Percentiles rank a stretch among this genome's conserved stretches.
These are phyloP conservation scores for Phyllotreta striolata DNA, from an alignment of 2,888 invertebrate species.

Conservation along the genomic window DNA sequence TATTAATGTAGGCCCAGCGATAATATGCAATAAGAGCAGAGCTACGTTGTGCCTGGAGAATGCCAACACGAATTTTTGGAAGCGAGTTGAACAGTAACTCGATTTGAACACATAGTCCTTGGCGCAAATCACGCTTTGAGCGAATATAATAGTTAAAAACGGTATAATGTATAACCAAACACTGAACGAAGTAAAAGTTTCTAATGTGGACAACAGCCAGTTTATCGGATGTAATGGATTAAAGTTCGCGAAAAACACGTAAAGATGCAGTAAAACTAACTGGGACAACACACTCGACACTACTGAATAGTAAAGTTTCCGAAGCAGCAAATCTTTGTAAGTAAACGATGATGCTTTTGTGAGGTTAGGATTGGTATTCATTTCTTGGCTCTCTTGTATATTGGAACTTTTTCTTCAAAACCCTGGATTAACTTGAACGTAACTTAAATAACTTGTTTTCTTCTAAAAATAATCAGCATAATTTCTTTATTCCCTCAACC, in stretches of 20 bases:
- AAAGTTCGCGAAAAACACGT: conserved; percentile 66
- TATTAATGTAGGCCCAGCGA: conserved; percentile 72
- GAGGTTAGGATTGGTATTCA: conserved; percentile 48
- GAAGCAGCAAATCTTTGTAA: conserved; percentile 66
- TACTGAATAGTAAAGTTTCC: conserved; percentile 65
- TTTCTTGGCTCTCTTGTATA: conserved; percentile 25
- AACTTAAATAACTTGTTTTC: too few species aligned
- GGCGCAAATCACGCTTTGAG: conserved; percentile 76
- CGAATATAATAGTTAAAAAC: conserved; percentile 69
- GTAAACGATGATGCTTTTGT: conserved; percentile 56
- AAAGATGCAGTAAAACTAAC: conserved; percentile 53
- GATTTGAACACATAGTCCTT: conserved; percentile 72
- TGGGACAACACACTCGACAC: conserved; percentile 57
- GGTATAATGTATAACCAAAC: conserved; percentile 74
- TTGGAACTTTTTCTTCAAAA: too few species aligned
- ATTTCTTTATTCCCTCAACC: too few species aligned
- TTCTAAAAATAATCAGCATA: too few species aligned
- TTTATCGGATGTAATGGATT: conserved; percentile 69
- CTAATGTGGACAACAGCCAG: conserved; percentile 71
- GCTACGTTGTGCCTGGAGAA: conserved; percentile 69
- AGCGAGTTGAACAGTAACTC: conserved; percentile 71
- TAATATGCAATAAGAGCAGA: conserved; percentile 66
- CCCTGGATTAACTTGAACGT: too few species aligned
- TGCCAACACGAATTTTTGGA: conserved; percentile 70
- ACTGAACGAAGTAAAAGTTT: conserved; percentile 68